A percentile compares a stretch with the other conserved stretches of the same genome.
Conservation (phyloP, 2,888 invertebrate genomes). For the Coleophora deauratella region DNA sequence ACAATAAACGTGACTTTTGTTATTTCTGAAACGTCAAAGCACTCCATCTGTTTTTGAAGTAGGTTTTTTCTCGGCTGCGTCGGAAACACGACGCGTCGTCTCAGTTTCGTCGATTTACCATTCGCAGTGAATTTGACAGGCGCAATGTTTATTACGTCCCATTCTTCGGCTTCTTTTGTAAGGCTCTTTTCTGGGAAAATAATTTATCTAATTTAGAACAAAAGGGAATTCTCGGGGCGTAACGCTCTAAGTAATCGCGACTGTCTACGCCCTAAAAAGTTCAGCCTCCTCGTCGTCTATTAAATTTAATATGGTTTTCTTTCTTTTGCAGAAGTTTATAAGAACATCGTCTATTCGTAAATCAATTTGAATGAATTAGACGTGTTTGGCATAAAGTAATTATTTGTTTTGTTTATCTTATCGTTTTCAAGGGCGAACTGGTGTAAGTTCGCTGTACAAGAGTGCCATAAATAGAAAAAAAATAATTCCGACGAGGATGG, state of each 20-base stretch:
- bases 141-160: slow-evolving; percentile 56
- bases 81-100: slow-evolving; percentile 3
- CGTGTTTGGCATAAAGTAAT: too few relatives aligned
- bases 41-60: slow-evolving; percentile 6
- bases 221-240: slow-evolving; percentile 42
- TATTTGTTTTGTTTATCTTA: too few relatives aligned
- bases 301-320: slow-evolving; percentile 22
- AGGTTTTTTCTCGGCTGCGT: slow-evolving; percentile 1
- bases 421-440: too few relatives aligned
- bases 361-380: background rate
- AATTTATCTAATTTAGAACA: slow-evolving; percentile 66
- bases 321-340: slow-evolving; percentile 6
- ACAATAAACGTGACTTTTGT: too few relatives aligned
- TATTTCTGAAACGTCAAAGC: too few relatives aligned
- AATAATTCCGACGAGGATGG: slow-evolving; percentile 78
- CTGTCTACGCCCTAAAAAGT: slow-evolving; percentile 15
- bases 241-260: slow-evolving; percentile 21
- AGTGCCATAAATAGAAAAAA: too few relatives aligned
- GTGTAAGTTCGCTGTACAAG: too few relatives aligned
- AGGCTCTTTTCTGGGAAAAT: slow-evolving; percentile 51
- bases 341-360: background rate
- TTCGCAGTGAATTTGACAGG: slow-evolving; percentile 59
- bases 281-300: slow-evolving; percentile 4
- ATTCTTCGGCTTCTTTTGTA: slow-evolving; percentile 45
- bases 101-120: slow-evolving; percentile 50